Evolutionary conservation across 2,888 invertebrate species (phyloP).

Genomic region (Lochmaea capreae): DNA sequence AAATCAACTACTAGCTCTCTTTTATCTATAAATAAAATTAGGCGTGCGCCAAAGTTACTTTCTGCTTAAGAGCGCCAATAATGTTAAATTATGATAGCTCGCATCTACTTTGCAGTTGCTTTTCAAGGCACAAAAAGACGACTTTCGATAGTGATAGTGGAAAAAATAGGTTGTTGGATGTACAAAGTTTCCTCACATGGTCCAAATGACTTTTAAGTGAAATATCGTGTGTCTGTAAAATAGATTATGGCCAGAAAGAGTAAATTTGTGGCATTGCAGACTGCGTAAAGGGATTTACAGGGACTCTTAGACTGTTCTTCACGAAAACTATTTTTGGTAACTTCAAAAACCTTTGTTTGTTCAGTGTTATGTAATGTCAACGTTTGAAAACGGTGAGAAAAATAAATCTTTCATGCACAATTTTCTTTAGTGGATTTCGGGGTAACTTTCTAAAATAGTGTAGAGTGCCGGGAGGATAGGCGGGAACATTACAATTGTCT

Average conservation of each 20-base stretch:
- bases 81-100: too few relatives aligned
- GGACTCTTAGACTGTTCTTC: not conserved
- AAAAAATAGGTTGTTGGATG: too few relatives aligned
- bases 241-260: slow-evolving; percentile 34
- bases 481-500: too few relatives aligned
- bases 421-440: not conserved
- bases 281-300: slow-evolving; percentile 27
- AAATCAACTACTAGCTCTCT: too few relatives aligned
- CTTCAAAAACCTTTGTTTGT: not conserved
- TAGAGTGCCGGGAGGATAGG: too few relatives aligned
- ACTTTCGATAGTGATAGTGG: too few relatives aligned
- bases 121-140: too few relatives aligned
- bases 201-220: slow-evolving; percentile 22
- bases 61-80: too few relatives aligned
- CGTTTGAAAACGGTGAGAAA: not conserved
- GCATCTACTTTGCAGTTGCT: too few relatives aligned
- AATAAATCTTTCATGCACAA: not conserved
- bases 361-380: not conserved
- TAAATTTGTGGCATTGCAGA: slow-evolving; percentile 23
- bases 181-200: not conserved
- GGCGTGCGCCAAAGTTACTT: too few relatives aligned
- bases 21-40: too few relatives aligned
- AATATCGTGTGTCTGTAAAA: slow-evolving; percentile 27
- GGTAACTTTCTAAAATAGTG: not conserved
- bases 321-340: slow-evolving; percentile 4